phyloP scores from a whole-genome alignment of 2,113 vertebrate genomes.

The Paramormyrops kingsleyae region DNA sequence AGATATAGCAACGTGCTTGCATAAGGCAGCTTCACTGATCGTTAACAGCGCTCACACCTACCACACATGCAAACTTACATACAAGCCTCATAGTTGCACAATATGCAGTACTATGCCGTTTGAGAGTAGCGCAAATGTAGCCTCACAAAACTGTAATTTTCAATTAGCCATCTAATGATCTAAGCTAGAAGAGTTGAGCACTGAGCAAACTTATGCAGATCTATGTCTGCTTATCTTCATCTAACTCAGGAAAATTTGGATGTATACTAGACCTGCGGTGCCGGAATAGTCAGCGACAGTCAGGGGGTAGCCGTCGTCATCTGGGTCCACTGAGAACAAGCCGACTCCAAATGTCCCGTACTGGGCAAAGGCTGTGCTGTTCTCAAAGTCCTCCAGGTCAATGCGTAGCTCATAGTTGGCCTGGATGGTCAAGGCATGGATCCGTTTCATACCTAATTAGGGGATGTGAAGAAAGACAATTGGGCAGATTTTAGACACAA shows the following conservation, averaged over 20 bases:
- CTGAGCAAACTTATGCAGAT: background rate
- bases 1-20: background rate
- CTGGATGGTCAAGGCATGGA: conserved; percentile 72
- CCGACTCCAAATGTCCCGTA: conserved; percentile 76
- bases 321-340: conserved; percentile 76
- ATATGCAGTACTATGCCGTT: background rate
- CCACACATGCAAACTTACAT: background rate
- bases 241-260: background rate
- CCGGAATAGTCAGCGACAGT: conserved; percentile 69
- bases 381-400: conserved; percentile 82
- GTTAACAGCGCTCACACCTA: background rate
- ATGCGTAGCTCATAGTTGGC: conserved; percentile 73
- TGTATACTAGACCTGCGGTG: conserved; percentile 67
- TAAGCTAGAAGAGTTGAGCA: background rate
- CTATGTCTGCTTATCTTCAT: background rate
- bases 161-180: background rate
- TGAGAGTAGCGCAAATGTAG: background rate
- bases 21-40: background rate
- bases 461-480: background rate
- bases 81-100: background rate
- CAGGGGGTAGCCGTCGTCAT: conserved; percentile 80
- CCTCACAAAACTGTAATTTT: background rate
- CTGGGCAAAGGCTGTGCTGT: conserved; percentile 71
- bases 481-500: background rate
- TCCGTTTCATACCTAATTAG: conserved; percentile 66